These are phyloP conservation scores for Tenthredo amoena DNA, from an alignment of 2,888 invertebrate genomes.

Conservation along the genomic window DNA sequence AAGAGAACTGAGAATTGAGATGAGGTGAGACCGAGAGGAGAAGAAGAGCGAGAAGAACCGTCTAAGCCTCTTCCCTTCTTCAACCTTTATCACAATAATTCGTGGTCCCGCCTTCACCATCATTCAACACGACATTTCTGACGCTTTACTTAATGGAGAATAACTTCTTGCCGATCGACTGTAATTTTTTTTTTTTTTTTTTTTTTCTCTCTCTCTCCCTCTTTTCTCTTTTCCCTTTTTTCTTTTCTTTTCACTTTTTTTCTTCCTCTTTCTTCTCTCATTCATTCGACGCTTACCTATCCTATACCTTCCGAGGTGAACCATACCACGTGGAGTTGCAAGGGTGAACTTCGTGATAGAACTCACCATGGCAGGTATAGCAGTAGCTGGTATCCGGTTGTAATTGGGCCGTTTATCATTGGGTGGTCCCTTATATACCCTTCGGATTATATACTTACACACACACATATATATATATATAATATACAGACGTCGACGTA, in stretches of 20 bases:
- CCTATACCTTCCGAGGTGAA: neutral
- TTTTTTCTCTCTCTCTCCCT: neutral
- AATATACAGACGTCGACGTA: neutral
- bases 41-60: neutral
- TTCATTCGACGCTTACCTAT: slow-evolving; percentile 23
- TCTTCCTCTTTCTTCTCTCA: slow-evolving; percentile 10
- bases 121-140: slow-evolving; percentile 19
- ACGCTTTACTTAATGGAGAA: slow-evolving; percentile 41
- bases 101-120: slow-evolving; percentile 5
- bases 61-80: neutral
- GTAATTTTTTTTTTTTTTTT: slow-evolving; percentile 18
- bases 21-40: neutral
- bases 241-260: neutral
- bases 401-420: slow-evolving; percentile 52
- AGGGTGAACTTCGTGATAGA: neutral
- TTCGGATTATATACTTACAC: slow-evolving; percentile 38
- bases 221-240: neutral
- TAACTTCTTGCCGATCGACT: slow-evolving; percentile 15
- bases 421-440: slow-evolving; percentile 44
- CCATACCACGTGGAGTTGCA: neutral
- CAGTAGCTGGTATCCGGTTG: slow-evolving; percentile 41
- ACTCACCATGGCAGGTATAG: neutral
- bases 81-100: slow-evolving; percentile 22
- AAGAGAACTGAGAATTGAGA: neutral
- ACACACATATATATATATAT: neutral